phyloP scores from a whole-genome alignment of 2,113 vertebrate species.

The Misgurnus mizolepis region DNA sequence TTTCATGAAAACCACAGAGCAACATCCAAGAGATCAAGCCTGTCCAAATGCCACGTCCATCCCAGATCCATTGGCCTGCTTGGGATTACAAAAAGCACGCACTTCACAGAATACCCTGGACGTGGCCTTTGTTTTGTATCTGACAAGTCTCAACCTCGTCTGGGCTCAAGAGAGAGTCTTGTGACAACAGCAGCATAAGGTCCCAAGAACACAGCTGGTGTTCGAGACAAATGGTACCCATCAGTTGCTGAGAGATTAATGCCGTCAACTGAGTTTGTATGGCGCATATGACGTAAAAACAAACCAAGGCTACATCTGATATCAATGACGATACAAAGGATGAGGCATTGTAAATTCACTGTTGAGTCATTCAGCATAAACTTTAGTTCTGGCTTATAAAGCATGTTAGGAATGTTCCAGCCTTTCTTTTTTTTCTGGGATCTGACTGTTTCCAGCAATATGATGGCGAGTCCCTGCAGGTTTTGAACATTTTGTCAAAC shows the following conservation, averaged over 20 bases:
- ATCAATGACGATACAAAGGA: not conserved
- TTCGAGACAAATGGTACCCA: not conserved
- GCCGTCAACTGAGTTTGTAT: not conserved
- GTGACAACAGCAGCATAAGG: not conserved
- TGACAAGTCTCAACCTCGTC: not conserved
- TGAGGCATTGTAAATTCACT: not conserved
- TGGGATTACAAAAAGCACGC: not conserved
- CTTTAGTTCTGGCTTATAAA: constrained; percentile 6
- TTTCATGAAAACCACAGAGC: constrained; percentile 7
- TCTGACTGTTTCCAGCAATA: not conserved
- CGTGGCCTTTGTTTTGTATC: not conserved
- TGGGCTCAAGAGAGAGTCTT: not conserved
- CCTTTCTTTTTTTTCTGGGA: constrained; percentile 13
- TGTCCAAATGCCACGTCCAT: constrained; percentile 30
- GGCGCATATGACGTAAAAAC: not conserved
- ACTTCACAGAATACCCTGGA: not conserved
- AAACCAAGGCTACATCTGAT: not conserved
- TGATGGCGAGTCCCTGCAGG: not conserved
- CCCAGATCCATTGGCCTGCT: constrained; percentile 12
- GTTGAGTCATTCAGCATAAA: constrained; percentile 16
- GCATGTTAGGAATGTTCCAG: constrained; percentile 34
- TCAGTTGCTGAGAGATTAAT: not conserved
- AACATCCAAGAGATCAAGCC: not conserved
- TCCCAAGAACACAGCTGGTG: constrained; percentile 12
- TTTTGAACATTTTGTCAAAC: not conserved